Conservation (phyloP, 2,797 vertebrate species). For the Enteromius argenteus region DNA sequence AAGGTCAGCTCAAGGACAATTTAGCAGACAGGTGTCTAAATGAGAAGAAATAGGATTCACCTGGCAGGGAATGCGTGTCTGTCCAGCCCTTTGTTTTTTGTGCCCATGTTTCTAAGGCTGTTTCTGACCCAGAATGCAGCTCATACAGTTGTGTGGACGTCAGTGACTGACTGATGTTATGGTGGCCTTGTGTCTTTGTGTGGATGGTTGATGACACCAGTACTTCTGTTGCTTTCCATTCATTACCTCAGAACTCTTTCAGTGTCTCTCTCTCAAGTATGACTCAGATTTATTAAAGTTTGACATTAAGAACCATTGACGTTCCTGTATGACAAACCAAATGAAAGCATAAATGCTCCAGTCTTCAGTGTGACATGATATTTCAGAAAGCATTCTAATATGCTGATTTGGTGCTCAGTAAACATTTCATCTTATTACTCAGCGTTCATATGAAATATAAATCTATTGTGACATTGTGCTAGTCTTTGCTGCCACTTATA, state of each 20-base stretch:
- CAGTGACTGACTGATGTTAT: slow-evolving; percentile 1
- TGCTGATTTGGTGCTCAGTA: background rate
- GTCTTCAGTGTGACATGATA: background rate
- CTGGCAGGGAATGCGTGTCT: background rate
- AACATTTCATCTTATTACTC: background rate
- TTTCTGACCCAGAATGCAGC: background rate
- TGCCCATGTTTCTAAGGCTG: background rate
- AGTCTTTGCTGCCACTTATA: background rate
- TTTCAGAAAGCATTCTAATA: background rate
- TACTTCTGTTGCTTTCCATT: slow-evolving; percentile 34
- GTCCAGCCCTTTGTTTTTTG: background rate
- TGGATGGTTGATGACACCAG: slow-evolving; percentile 25
- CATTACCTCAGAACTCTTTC: slow-evolving; percentile 17
- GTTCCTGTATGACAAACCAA: background rate
- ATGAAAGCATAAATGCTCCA: background rate
- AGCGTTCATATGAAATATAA: background rate
- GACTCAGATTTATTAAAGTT: background rate
- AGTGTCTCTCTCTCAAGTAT: background rate
- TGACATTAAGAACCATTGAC: background rate
- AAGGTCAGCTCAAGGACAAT: slow-evolving; percentile 53
- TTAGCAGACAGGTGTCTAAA: slow-evolving; percentile 37
- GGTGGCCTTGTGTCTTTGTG: background rate
- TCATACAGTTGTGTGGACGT: slow-evolving; percentile 13
- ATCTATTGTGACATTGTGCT: background rate
- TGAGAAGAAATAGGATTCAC: slow-evolving; percentile 64